Evolutionary conservation across 2,888 invertebrate genomes (phyloP).

Genomic region (Oxytorus armatus): DNA sequence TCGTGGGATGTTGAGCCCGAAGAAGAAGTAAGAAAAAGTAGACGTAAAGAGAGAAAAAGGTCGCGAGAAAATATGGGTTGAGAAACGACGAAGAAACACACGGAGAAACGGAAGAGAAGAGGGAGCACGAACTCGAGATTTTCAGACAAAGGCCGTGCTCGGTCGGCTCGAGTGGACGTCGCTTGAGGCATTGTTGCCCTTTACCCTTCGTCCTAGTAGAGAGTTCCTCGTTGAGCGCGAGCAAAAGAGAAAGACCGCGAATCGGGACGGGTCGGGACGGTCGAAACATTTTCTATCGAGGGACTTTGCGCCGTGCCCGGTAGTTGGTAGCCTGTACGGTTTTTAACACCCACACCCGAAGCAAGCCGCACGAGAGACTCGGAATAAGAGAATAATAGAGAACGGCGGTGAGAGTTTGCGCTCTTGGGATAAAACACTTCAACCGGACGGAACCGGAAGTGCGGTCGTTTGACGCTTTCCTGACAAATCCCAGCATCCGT

Average conservation of each 20-base stretch:
- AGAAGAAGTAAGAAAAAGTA: slow-evolving; percentile 62
- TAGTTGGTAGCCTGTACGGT: slow-evolving; percentile 2
- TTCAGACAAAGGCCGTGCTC: slow-evolving; percentile 76
- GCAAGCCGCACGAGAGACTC: slow-evolving; percentile 21
- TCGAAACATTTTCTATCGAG: slow-evolving; percentile 21
- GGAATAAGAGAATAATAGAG: slow-evolving; percentile 64
- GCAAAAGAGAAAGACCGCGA: slow-evolving; percentile 44
- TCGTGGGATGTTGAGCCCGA: slow-evolving; percentile 27
- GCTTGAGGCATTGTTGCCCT: slow-evolving; percentile 81
- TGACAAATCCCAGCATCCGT: slow-evolving; percentile 62
- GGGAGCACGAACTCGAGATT: slow-evolving; percentile 72
- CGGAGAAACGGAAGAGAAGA: slow-evolving; percentile 56
- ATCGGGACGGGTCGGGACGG: slow-evolving; percentile 5
- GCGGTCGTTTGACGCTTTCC: slow-evolving; percentile 79
- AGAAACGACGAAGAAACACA: slow-evolving; percentile 55
- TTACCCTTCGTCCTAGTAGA: slow-evolving; percentile 73
- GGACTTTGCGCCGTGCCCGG: slow-evolving; percentile 21
- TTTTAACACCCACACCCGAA: slow-evolving; percentile 40
- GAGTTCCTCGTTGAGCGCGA: slow-evolving; percentile 53
- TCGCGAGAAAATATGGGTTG: slow-evolving; percentile 41
- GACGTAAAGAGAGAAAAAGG: slow-evolving; percentile 56
- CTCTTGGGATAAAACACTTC: slow-evolving; percentile 60
- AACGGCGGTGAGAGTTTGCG: slow-evolving; percentile 70
- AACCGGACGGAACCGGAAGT: slow-evolving; percentile 75
- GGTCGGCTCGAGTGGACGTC: slow-evolving; percentile 75